Evolutionary conservation across 2,888 invertebrate species (phyloP), one percentile per base, ranked within the genome.

Genomic region (Lasiommata megera): DNA sequence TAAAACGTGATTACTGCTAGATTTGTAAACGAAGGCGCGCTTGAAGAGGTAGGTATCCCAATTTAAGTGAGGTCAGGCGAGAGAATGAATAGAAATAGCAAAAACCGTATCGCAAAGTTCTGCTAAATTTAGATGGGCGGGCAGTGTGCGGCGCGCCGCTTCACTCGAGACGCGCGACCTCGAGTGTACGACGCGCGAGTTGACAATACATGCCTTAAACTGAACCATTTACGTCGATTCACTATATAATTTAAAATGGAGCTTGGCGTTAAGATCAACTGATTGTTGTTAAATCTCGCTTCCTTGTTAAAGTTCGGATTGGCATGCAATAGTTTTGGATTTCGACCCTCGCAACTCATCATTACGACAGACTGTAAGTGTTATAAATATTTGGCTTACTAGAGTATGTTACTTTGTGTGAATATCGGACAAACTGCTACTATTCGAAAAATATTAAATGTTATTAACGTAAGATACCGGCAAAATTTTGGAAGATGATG

Each of bases 11-110:
- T 38, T 54, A 48, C 43, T 47, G 44, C 40, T 34, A 31, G 34
- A 53, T 28, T 58, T 28, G 23, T 50, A 36, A 51, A 37, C n/a
- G 38, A 18, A 34, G 43, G 12, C n/a, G 48, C 37, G 29, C 16
- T 40, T 36, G 16, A 53, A 63, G 58, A 65, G 66, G 71, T 69
- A 73, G 71, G 74, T 76, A 77, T 77, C 78, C 79, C 79, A 78
- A 80, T 73, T 72, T 72, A 73, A 77, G 82, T 77, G 80, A 77
- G 79, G 76, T 80, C 77, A 79, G 70, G 72, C 73, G 72, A 76
- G 77, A 86, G 83, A 87, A 84, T 84, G 82, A 85, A 84, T 89
- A 82, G 86, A 88, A 90, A 90, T 88, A 89, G 89, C 89, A 88
- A 86, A 83, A 83, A 77, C 76, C 69, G 74, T 84, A 85, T 88